Percentiles rank a stretch among this genome's conserved stretches.
These are phyloP conservation scores for Nineta flava DNA, from an alignment of 2,888 invertebrate genomes.

Conservation along the genomic window DNA sequence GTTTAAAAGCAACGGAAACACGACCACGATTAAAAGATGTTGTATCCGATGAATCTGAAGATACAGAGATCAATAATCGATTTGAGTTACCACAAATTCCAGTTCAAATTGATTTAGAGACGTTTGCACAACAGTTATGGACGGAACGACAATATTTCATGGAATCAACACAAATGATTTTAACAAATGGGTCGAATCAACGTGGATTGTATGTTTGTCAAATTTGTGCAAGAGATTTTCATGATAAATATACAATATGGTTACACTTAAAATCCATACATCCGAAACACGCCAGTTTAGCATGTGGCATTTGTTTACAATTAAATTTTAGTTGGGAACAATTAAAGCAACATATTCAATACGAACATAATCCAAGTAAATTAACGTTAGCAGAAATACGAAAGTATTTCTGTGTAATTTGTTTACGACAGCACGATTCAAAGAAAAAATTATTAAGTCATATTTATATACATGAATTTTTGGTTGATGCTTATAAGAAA, in stretches of 20 bases:
- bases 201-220: slow-evolving; percentile 21
- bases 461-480: slow-evolving; percentile 35
- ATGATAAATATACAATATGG: slow-evolving; percentile 34
- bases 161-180: slow-evolving; percentile 2
- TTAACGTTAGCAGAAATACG: slow-evolving; percentile 24
- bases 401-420: slow-evolving; percentile 32
- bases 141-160: slow-evolving; percentile 5
- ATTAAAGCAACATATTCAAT: slow-evolving; percentile 32
- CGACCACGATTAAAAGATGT: neutral
- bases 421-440: slow-evolving; percentile 37
- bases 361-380: slow-evolving; percentile 29
- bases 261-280: slow-evolving; percentile 36
- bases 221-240: slow-evolving; percentile 30
- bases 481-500: slow-evolving; percentile 25
- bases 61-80: slow-evolving; percentile 8
- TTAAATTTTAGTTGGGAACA: slow-evolving; percentile 31
- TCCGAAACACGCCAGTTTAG: slow-evolving; percentile 31
- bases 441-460: slow-evolving; percentile 34
- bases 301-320: slow-evolving; percentile 38
- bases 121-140: neutral
- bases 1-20: slow-evolving; percentile 8
- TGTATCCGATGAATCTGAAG: neutral
- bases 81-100: neutral
- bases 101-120: neutral
- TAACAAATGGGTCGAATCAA: slow-evolving; percentile 25